Conservation (phyloP, 1,140 invertebrate species). For the Macrostomum lignano region DNA sequence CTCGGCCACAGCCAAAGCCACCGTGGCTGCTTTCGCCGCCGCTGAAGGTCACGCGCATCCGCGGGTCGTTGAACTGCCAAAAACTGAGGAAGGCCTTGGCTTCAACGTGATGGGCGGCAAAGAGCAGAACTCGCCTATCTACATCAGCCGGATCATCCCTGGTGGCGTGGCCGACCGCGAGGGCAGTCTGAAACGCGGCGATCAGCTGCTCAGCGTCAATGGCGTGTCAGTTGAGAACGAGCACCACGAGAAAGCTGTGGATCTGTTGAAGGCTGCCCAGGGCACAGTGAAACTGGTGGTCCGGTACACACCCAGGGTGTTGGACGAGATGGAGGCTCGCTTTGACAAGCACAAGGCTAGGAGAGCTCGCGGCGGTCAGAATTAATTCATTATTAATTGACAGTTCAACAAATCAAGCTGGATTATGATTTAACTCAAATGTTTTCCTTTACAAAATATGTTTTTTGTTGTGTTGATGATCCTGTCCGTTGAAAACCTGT, state of each 20-base stretch:
- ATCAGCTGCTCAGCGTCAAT: slow-evolving; percentile 88
- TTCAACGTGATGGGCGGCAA: slow-evolving; percentile 99
- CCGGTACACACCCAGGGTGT: slow-evolving; percentile 78
- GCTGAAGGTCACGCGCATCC: slow-evolving; percentile 96
- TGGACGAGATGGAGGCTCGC: slow-evolving; percentile 96
- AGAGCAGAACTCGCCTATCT: slow-evolving; percentile 97
- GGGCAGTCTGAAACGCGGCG: slow-evolving; percentile 78
- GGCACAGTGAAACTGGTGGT: slow-evolving; percentile 78
- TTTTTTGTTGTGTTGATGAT: no score
- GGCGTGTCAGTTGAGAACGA: slow-evolving; percentile 95
- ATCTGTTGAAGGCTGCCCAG: slow-evolving; percentile 80
- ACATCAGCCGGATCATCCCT: slow-evolving; percentile 91
- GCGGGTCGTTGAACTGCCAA: slow-evolving; percentile 78
- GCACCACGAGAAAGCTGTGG: slow-evolving; percentile 93
- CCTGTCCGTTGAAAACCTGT: no score
- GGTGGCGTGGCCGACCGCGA: slow-evolving; percentile 86
- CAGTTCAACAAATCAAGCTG: no score
- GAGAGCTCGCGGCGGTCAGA: no score
- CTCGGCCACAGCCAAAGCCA: slow-evolving; percentile 24
- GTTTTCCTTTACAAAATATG: no score
- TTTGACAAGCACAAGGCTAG: slow-evolving; percentile 58
- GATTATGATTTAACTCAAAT: no score
- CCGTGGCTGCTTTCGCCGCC: slow-evolving; percentile 87
- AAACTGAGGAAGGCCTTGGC: slow-evolving; percentile 91
- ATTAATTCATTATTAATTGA: no score